A percentile compares a stretch with the other conserved stretches of the same genome.
Evolutionary conservation across 2,113 vertebrate genomes (phyloP).

Genomic region (Gadus macrocephalus): DNA sequence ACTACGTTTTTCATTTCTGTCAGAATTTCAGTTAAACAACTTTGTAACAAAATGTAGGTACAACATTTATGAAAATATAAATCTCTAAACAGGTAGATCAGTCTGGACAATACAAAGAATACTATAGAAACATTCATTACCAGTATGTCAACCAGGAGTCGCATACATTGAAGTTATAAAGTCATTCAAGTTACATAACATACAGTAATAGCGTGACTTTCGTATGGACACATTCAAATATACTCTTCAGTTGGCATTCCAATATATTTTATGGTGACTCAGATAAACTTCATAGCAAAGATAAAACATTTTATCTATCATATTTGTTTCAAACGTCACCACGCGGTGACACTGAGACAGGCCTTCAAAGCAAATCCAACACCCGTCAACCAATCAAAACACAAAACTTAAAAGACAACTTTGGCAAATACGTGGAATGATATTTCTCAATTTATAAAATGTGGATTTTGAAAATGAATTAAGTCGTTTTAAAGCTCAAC

Average conservation of each 20-base stretch:
- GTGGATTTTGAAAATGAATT: conserved; percentile 34
- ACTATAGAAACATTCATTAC: conserved; percentile 99
- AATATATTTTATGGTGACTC: conserved; percentile 68
- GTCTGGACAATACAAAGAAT: conserved; percentile 98
- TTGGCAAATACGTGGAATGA: conserved; percentile 65
- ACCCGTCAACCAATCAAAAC: conserved; percentile 46
- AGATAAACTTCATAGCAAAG: conserved; percentile 62
- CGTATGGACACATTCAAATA: conserved; percentile 86
- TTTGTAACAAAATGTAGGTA: conserved; percentile 99
- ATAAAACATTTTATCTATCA: conserved; percentile 68
- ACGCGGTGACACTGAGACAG: conserved; percentile 69
- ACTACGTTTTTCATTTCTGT: conserved; percentile 72
- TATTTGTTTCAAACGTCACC: conserved; percentile 50
- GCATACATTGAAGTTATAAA: conserved; percentile 96
- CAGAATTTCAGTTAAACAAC: conserved; percentile 92
- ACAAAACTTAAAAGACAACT: conserved; percentile 58
- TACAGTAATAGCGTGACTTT: conserved; percentile 78
- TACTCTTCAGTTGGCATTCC: conserved; percentile 78
- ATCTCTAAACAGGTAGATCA: conserved; percentile 95
- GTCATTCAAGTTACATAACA: conserved; percentile 95
- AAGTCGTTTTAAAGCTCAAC: conserved; percentile 62
- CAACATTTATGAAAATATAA: conserved; percentile 99
- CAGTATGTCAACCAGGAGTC: conserved; percentile 87
- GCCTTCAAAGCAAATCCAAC: conserved; percentile 56
- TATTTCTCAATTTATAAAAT: conserved; percentile 43